These are phyloP conservation scores for Cactoblastis cactorum DNA, from an alignment of 2,888 invertebrate species.

Conservation along the genomic window DNA sequence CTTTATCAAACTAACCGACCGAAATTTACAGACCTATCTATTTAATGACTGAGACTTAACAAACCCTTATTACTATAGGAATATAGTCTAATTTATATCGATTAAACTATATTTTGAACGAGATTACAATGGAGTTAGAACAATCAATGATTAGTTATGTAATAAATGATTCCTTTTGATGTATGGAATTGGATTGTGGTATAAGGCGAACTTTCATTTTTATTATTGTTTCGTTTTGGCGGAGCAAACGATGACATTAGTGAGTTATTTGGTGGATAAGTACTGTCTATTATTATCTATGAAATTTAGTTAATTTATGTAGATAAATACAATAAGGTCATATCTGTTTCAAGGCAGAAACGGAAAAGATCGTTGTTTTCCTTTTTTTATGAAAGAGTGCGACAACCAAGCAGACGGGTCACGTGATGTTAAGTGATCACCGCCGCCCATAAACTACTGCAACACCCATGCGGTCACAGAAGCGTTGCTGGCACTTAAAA, in stretches of 20 bases:
- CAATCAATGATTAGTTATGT: conserved; percentile 6
- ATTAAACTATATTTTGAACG: neutral
- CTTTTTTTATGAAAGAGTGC: no score
- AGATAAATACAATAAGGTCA: no score
- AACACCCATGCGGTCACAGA: no score
- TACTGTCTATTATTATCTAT: neutral
- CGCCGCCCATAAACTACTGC: no score
- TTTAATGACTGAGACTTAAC: conserved; percentile 9
- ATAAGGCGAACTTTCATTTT: conserved; percentile 7
- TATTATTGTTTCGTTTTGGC: conserved; percentile 2
- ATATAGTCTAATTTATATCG: neutral
- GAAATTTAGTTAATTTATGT: no score
- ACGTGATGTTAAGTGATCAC: no score
- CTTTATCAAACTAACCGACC: conserved; percentile 4
- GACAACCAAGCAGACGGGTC: no score
- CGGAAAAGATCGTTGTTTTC: no score
- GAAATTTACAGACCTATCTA: neutral
- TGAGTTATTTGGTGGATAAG: neutral
- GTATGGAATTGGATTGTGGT: conserved; percentile 5
- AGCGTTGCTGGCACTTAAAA: no score
- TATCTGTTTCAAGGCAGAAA: no score
- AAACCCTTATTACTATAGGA: conserved; percentile 5
- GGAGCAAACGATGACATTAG: neutral
- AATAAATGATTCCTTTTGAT: conserved; percentile 8
- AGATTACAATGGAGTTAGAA: conserved; percentile 7